phyloP scores from a whole-genome alignment of 2,888 invertebrate genomes.

The Ephialtes manifestator region DNA sequence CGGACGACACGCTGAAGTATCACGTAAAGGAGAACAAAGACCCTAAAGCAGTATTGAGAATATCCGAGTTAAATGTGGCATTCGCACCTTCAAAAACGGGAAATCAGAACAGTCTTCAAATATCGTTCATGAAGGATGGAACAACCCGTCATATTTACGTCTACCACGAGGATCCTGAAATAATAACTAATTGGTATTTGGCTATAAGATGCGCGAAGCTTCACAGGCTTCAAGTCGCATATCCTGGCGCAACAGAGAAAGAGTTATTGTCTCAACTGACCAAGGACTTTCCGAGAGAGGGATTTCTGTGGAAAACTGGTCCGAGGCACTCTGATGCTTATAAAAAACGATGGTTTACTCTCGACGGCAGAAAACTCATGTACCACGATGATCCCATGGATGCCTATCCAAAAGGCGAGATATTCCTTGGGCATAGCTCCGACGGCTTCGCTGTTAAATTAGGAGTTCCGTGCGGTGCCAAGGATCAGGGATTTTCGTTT shows the following conservation, averaged over 20 bases:
- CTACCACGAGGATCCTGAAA: conserved; percentile 94
- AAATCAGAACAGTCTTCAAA: conserved; percentile 93
- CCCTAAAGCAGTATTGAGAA: conserved; percentile 93
- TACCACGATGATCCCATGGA: conserved; percentile 96
- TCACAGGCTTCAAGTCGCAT: conserved; percentile 93
- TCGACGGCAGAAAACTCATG: conserved; percentile 96
- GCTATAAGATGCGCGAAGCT: conserved; percentile 94
- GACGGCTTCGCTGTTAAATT: conserved; percentile 92
- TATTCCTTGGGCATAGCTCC: conserved; percentile 93
- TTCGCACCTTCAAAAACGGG: conserved; percentile 94
- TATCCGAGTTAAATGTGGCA: conserved; percentile 94
- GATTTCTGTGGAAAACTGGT: conserved; percentile 96
- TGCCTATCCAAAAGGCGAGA: conserved; percentile 96
- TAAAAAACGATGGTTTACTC: conserved; percentile 95
- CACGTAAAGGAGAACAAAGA: conserved; percentile 90
- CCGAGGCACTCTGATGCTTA: conserved; percentile 93
- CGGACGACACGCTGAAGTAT: conserved; percentile 93
- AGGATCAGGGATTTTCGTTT: conserved; percentile 93
- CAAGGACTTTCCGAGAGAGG: conserved; percentile 94
- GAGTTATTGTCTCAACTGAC: conserved; percentile 92
- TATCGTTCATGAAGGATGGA: conserved; percentile 94
- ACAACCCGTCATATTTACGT: conserved; percentile 95
- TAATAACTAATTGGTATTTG: conserved; percentile 94
- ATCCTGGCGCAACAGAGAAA: conserved; percentile 91
- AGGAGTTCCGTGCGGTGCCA: conserved; percentile 90